Percentiles rank a stretch among this genome's conserved stretches.
These are phyloP conservation scores for Alentia gelatinosa DNA, from an alignment of 2,888 invertebrate genomes.

Conservation along the genomic window DNA sequence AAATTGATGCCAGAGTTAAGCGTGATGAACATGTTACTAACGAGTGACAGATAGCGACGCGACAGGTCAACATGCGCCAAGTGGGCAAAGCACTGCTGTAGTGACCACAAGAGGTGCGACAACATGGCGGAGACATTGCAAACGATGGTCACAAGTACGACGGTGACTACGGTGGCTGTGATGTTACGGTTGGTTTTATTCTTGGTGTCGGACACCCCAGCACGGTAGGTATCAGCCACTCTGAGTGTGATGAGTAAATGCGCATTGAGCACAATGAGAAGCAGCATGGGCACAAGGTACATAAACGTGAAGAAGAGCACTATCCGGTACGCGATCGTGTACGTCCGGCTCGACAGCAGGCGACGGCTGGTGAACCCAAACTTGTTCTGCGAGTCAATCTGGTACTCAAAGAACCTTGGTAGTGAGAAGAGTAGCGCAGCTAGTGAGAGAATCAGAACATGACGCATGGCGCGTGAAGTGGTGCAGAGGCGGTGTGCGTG, in stretches of 20 bases:
- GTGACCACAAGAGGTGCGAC: conserved; percentile 62
- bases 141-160: conserved; percentile 62
- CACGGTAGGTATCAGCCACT: conserved; percentile 29
- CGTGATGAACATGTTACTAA: conserved; percentile 65
- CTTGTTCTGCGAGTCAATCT: background rate
- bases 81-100: conserved; percentile 56
- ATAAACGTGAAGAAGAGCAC: conserved; percentile 61
- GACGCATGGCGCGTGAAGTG: conserved; percentile 52
- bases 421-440: conserved; percentile 59
- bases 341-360: conserved; percentile 56
- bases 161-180: conserved; percentile 60
- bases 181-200: conserved; percentile 46
- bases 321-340: conserved; percentile 63
- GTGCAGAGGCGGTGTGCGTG: conserved; percentile 65
- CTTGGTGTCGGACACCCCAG: conserved; percentile 25
- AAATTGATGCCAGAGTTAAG: conserved; percentile 65
- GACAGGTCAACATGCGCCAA: conserved; percentile 53
- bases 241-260: conserved; percentile 57
- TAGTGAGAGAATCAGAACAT: conserved; percentile 57
- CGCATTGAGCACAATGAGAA: conserved; percentile 63
- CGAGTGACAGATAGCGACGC: conserved; percentile 57
- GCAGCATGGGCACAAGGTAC: conserved; percentile 62
- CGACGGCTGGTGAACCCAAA: conserved; percentile 36
- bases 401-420: conserved; percentile 64
- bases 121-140: conserved; percentile 63